Evolutionary conservation across 2,888 invertebrate species (phyloP), one percentile per base, ranked within the genome.

Genomic region (Mythimna loreyi): DNA sequence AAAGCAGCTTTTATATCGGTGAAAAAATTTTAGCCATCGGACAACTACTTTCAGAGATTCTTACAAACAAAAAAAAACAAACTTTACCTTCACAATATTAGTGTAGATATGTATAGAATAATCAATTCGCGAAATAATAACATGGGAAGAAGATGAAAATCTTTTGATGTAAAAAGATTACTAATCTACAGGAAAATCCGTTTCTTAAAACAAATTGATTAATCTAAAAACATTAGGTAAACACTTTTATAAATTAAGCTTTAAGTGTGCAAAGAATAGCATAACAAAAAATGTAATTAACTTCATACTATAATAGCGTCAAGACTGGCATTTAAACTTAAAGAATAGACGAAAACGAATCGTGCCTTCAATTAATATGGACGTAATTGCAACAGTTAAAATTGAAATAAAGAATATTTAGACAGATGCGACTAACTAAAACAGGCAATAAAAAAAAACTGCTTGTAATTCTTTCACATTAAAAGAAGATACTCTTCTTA

Each of bases 341-440:
- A 76, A 33, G 13, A 23, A 59, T 40, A 45, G 30, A 78, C 21
- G 30, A 55, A 77, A 66, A 72, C 61, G 53, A 72, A 78, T 75
- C 78, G 66, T 78, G 75, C 45, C 50, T 59, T 78, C 28, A 78
- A 55, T 78, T 73, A 59, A 66, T 61, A 60, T 57, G 1, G 30
- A 36, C 13, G n/a, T 75, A 55, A 75, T 43, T 62, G 30, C 33
- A 50, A 57, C 45, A 53, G 45, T 62, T 64, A 11, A n/a, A 53
- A 53, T n/a, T 19, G n/a, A 33, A 33, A 55, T 58, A 59, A 49
- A 72, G 59, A 53, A 53, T 7, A 56, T 36, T 43, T 43, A 33
- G 3, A 25, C 28, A 60, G 56, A 57, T 28, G n/a, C 49, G 61
- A 57, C 47, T 43, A 43, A 49, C 33, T 7, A 28, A 50, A 47